phyloP scores from a whole-genome alignment of 2,797 vertebrate species.

The Picus viridis region DNA sequence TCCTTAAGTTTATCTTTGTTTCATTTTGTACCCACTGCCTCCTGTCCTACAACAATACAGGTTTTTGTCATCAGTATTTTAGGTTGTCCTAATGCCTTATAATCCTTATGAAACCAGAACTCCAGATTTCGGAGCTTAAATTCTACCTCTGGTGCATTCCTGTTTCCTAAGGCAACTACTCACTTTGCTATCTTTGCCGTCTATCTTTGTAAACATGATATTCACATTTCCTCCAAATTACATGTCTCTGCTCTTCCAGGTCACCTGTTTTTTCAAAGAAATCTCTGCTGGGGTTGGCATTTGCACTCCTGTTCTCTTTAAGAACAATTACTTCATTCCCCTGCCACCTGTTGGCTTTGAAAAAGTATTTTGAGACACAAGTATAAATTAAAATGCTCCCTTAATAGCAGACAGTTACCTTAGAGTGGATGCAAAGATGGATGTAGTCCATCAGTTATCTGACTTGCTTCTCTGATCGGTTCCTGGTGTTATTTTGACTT shows the following conservation, averaged over 20 bases:
- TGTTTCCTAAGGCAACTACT: background rate
- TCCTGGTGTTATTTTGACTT: background rate
- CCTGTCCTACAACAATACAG: background rate
- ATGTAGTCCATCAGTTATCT: accelerated
- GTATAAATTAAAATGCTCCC: background rate
- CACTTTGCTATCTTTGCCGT: background rate
- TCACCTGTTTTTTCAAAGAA: background rate
- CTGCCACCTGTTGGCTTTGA: background rate
- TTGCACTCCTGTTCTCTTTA: background rate
- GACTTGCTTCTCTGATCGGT: accelerated
- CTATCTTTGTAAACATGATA: background rate
- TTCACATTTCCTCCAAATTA: background rate
- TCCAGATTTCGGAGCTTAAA: background rate
- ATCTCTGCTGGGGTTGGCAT: background rate
- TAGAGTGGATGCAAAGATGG: background rate
- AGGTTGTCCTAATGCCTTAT: background rate
- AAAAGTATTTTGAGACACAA: background rate
- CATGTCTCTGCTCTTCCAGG: background rate
- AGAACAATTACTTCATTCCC: background rate
- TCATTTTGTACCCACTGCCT: background rate
- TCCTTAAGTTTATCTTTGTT: background rate
- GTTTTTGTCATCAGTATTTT: background rate
- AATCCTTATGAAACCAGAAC: background rate
- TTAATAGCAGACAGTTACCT: background rate
- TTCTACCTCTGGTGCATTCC: background rate